A percentile compares a stretch with the other conserved stretches of the same genome.
Conservation (phyloP, 2,797 vertebrate species). For the Lagodon rhomboides region DNA sequence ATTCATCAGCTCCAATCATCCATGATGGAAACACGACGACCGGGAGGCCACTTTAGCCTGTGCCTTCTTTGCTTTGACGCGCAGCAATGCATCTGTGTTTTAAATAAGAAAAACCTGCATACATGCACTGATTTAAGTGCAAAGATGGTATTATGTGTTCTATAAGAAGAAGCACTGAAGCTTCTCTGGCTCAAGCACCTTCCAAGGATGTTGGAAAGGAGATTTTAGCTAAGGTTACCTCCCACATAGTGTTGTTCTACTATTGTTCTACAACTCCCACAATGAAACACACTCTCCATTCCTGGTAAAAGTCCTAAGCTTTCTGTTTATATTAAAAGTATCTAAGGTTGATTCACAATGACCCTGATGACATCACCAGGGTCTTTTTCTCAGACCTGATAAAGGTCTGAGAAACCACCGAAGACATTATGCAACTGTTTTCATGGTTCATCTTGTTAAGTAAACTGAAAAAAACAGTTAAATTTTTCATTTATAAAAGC, state of each 20-base stretch:
- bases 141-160: background rate
- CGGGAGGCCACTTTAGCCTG: no score
- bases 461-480: no score
- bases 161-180: background rate
- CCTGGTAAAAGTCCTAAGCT: background rate
- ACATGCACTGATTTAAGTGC: no score
- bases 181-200: background rate
- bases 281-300: background rate
- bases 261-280: background rate
- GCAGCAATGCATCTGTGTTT: no score
- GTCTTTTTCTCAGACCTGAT: background rate
- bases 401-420: background rate
- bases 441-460: no score
- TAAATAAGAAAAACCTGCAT: no score
- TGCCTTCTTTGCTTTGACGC: no score
- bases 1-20: no score
- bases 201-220: background rate
- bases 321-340: background rate
- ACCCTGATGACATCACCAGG: background rate
- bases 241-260: background rate
- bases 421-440: background rate
- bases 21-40: no score
- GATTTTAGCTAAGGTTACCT: background rate
- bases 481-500: background rate
- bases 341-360: background rate